Evolutionary conservation across 2,888 invertebrate genomes (phyloP), one percentile per base, ranked within the genome.

Genomic region (Cremastinae sp.): DNA sequence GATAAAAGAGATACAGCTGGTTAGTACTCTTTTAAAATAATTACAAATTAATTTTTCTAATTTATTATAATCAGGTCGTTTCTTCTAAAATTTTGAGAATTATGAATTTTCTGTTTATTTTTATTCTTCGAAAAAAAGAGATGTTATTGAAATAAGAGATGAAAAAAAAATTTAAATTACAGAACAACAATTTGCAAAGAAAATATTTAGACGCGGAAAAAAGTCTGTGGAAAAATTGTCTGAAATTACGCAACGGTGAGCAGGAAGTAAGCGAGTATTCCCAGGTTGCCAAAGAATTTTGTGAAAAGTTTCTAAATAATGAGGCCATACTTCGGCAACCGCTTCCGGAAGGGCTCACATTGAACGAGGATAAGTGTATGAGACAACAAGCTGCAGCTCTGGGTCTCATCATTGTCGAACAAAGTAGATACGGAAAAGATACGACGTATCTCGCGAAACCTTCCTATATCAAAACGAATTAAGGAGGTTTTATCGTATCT

Each of bases 1-100:
- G 18, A 86, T 90, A 22, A 88, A 89, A 1, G 94, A 94, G 90
- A 90, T 93, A 38, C 84, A 91, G 9, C 81, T 90, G 16, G 86
- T 94, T 62, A 75, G 77, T 77, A 53, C 28, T 7, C 2, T 43
- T 51, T 10, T 41, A 2, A 10, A n/a, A n/a, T n/a, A n/a, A n/a
- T n/a, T n/a, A n/a, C n/a, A n/a, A n/a, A n/a, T n/a, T n/a, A n/a
- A n/a, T 38, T n/a, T 0, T 18, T 7, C 10, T 20, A 1, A 43
- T 41, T 41, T 2, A 7, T 28, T 22, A 10, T 22, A 0, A 22
- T 14, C n/a, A 5, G 14, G 9, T 53, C 12, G 14, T 61, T 71
- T 34, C 43, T 41, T 49, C 18, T 2, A 1, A 9, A 34, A 16
- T 18, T 28, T 20, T 8, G 16, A 54, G 34, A 18, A 34, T 20